phyloP scores from a whole-genome alignment of 1,140 invertebrate species.

The Habropoda laboriosa region DNA sequence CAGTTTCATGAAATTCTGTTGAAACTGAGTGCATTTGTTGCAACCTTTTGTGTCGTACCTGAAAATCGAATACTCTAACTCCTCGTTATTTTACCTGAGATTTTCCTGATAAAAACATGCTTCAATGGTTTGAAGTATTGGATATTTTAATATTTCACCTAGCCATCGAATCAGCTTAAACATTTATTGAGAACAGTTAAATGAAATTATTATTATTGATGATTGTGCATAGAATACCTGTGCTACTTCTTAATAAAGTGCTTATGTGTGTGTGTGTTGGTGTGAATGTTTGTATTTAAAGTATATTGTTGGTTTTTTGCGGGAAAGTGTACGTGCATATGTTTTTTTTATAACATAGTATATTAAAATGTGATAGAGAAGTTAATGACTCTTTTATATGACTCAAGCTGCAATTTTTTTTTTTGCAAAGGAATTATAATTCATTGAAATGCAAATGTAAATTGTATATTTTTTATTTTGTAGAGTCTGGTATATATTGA shows the following conservation, averaged over 20 bases:
- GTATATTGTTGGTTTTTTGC: neutral
- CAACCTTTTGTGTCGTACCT: neutral
- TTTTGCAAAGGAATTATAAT: neutral
- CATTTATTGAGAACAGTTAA: neutral
- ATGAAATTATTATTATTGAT: neutral
- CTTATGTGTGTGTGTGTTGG: neutral
- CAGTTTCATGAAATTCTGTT: neutral
- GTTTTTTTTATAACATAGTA: neutral
- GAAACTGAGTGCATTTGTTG: neutral
- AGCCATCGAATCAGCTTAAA: neutral
- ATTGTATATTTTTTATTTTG: conserved; percentile 14
- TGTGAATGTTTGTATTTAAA: neutral
- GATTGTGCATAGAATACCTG: neutral
- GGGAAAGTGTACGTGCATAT: neutral
- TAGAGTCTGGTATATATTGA: conserved; percentile 21
- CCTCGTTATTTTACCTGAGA: neutral
- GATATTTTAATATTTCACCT: neutral
- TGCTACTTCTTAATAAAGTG: neutral
- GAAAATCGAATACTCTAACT: neutral
- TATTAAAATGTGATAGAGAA: neutral
- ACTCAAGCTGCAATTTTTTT: neutral
- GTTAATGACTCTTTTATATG: neutral
- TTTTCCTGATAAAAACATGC: neutral
- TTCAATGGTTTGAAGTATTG: neutral
- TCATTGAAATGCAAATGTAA: neutral